Base-by-base conservation (phyloP, 2,888 invertebrate species). In the Andricus curvator region DNA sequence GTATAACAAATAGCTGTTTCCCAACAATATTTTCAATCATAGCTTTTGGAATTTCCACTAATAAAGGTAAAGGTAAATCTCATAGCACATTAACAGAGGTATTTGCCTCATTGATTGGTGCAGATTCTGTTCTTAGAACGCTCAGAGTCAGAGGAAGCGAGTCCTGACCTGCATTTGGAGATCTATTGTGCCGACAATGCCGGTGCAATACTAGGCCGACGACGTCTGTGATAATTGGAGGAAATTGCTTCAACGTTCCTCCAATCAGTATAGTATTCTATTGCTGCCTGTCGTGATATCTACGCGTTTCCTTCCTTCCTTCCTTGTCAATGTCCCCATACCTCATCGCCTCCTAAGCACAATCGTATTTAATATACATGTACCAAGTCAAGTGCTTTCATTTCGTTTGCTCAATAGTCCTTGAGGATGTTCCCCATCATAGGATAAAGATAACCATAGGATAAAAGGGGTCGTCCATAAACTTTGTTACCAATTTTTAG, bases 191-290 rank as follows among this genome's bases (percentile, higher is more conserved):
- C 76, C 80, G 80, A 84, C 83, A 84, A 85, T 83, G 77, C 81
- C 66, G 65, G 77, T 82, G 80, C 83, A 82, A 74, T 83, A 80
- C 80, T 82, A 48, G 79, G 80, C 78, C 83, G 83, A 86, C 86
- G 84, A 85, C 88, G 84, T 87, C 84, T 86, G 79, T 85, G 86
- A 85, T 90, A 91, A 91, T 91, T 89, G 88, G 86, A 85, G 88
- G 89, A 90, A 91, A 91, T 91, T 91, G 89, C 88, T 86, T 85
- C 85, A 87, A 88, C 87, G 85, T 84, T 81, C 84, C 85, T 85
- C 86, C 89, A 90, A 91, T 91, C 89, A 90, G 84, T 84, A 86
- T 82, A 82, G 87, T 85, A 87, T 91, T 88, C 88, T 88, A 85
- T 81, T 29, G 41, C 37, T 64, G 67, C 68, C 76, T 64, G 67